Evolutionary conservation across 2,797 vertebrate genomes (phyloP), one percentile per base, ranked within the genome.

Genomic region (Novumbra hubbsi): DNA sequence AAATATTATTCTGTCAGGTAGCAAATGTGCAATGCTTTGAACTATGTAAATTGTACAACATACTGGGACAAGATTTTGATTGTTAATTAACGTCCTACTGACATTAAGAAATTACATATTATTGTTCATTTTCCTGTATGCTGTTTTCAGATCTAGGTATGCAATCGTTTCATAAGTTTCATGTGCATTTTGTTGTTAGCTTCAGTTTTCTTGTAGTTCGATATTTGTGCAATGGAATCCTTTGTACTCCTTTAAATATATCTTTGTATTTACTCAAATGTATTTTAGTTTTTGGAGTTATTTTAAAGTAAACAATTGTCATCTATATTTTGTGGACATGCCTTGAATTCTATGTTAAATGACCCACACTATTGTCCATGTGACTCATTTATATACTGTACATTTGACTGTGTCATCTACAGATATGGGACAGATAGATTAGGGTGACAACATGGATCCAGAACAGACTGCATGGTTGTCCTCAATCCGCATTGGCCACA

Each of bases 371-470:
- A 21, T 55, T 6, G 9, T 21, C 52, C 52, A 55, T 55, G 52
- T 19, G n/a, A 55, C n/a, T 21, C 52, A 21, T 55, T 9, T 60
- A 24, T 24, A 1, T 60, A 60, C 21, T 60, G 55, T 34, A 2
- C 15, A 30, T 16, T 28, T 63, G 0, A 57, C 55, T 64, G 28
- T 64, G 62, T 64, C 27, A 30, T 64, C 14, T 32, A 34, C 17
- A 64, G 17, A 69, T 69, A 48, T 48, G 41, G 68, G 68, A 1
- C 55, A 60, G 55, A 60, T 32, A 69, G 64, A 74, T 74, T 55
- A 74, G 41, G 5, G 15, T 73, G 50, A 55, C 38, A 72, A 49
- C 27, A 45, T 64, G 57, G 49, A 34, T 49, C 49, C 73, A 70
- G 30, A 50, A 45, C 68, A 64, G 73, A 73, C 62, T 50, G 24